These are phyloP conservation scores for Rhopalosiphum padi DNA, from an alignment of 1,140 invertebrate genomes.

Conservation along the genomic window DNA sequence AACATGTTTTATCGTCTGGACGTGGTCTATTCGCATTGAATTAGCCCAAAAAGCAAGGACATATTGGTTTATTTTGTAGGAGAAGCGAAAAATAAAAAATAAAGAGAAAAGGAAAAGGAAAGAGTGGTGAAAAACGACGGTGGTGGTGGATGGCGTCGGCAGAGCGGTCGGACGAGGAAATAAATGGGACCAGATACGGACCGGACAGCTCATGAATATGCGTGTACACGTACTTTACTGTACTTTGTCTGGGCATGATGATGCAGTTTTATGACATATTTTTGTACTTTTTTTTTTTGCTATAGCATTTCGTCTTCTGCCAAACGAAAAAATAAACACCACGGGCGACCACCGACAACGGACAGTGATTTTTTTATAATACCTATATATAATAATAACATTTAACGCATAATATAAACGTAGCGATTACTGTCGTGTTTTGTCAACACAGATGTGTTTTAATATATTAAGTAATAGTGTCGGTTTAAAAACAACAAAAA, in stretches of 20 bases:
- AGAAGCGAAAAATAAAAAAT: conserved; percentile 5
- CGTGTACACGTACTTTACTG: conserved; percentile 50
- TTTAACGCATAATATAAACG: neutral
- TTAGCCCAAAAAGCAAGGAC: conserved; percentile 52
- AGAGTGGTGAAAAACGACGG: conserved; percentile 23
- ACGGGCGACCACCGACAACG: neutral
- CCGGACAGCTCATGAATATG: conserved; percentile 57
- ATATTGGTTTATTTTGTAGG: conserved; percentile 50
- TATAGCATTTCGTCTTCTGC: neutral
- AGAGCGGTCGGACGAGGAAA: conserved; percentile 34
- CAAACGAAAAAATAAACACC: conserved; percentile 42
- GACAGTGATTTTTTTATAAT: neutral
- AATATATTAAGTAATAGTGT: neutral
- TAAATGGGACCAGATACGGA: conserved; percentile 53
- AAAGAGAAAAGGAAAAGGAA: neutral
- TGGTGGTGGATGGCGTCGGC: neutral
- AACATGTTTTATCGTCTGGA: conserved; percentile 54
- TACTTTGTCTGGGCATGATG: conserved; percentile 43
- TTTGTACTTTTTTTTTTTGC: conserved; percentile 1
- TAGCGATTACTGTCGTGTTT: neutral
- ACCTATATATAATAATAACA: neutral
- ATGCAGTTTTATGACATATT: conserved; percentile 55
- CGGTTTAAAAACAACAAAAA: neutral
- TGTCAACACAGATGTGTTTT: neutral
- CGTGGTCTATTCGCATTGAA: conserved; percentile 54